phyloP scores from a whole-genome alignment of 2,113 vertebrate species.

The Arenaria interpres region DNA sequence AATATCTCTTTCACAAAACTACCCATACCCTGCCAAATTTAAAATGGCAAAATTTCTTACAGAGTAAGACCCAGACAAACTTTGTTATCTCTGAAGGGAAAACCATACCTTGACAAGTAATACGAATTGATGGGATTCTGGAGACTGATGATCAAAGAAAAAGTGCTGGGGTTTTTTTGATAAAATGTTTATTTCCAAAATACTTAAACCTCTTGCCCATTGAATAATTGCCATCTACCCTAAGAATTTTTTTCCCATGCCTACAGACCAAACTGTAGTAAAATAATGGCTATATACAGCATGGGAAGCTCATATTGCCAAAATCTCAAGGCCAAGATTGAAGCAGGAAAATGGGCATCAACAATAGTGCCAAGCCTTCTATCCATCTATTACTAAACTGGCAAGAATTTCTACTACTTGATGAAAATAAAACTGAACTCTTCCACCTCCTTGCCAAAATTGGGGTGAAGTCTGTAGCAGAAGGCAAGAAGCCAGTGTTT shows the following conservation, averaged over 20 bases:
- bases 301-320: neutral
- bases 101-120: neutral
- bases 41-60: neutral
- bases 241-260: neutral
- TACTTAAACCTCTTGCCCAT: neutral
- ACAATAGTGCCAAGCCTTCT: slow-evolving; percentile 29
- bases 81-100: neutral
- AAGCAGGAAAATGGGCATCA: slow-evolving; percentile 9
- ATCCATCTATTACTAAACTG: slow-evolving; percentile 34
- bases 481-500: slow-evolving; percentile 40
- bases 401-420: slow-evolving; percentile 31
- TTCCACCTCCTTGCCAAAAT: slow-evolving; percentile 39
- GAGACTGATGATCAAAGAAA: accelerated
- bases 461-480: neutral
- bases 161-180: neutral
- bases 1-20: neutral
- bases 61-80: neutral
- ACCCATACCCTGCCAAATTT: neutral
- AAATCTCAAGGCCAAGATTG: neutral
- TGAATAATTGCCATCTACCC: neutral
- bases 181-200: neutral
- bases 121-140: neutral
- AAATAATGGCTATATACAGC: neutral
- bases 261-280: neutral
- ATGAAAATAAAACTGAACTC: slow-evolving; percentile 30